These are phyloP conservation scores for Apostichopus parvimensis DNA, from an alignment of 35 echinoderm and acorn worm genomes.

Conservation along the genomic window DNA sequence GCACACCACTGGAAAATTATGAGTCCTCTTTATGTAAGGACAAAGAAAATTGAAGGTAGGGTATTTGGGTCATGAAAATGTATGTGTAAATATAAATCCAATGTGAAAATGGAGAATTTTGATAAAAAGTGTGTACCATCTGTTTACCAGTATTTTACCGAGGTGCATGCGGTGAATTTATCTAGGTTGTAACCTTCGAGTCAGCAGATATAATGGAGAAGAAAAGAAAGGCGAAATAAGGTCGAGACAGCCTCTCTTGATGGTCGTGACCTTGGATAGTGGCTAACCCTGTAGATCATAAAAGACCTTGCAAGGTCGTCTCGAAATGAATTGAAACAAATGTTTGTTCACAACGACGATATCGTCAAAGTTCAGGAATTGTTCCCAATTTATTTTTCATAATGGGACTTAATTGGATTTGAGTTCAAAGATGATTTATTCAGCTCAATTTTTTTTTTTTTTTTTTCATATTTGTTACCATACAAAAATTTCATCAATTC, in stretches of 20 bases:
- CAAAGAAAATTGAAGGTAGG: no score
- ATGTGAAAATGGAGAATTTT: no score
- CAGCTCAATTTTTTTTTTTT: no score
- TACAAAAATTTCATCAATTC: no score
- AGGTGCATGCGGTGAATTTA: neutral
- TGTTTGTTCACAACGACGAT: neutral
- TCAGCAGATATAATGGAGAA: neutral
- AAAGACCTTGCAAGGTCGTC: neutral
- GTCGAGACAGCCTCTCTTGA: neutral
- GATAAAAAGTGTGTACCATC: no score
- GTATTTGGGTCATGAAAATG: no score
- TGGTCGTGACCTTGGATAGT: neutral
- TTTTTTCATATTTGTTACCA: no score
- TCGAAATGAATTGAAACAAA: neutral
- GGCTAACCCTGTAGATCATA: neutral
- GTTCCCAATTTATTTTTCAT: neutral
- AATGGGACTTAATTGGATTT: no score
- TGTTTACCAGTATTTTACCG: neutral
- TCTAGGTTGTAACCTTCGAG: neutral
- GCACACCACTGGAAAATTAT: no score
- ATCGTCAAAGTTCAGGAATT: neutral
- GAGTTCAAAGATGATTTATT: no score
- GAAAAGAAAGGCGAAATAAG: neutral
- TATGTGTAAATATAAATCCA: no score
- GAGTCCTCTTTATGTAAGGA: no score